phyloP scores from a whole-genome alignment of 1,140 invertebrate genomes.

The Colletes gigas region DNA sequence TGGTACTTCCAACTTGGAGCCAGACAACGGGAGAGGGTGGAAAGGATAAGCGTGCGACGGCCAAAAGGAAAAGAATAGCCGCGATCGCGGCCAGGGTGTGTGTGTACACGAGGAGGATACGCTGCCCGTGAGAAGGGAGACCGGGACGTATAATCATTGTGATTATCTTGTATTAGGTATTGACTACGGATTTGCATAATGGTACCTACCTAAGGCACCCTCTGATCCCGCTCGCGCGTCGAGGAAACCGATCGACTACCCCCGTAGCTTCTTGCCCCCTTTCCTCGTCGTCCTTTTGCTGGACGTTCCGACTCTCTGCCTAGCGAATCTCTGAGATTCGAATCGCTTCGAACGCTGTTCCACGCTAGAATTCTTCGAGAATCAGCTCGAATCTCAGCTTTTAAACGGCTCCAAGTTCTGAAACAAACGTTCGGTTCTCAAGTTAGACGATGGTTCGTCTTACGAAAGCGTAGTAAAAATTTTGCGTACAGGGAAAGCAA shows the following conservation, averaged over 20 bases:
- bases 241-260: conserved; percentile 53
- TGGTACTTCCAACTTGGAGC: conserved; percentile 51
- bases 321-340: neutral
- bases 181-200: conserved; percentile 81
- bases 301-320: neutral
- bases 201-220: conserved; percentile 72
- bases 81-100: conserved; percentile 33
- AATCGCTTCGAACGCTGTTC: conserved; percentile 5
- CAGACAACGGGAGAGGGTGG: conserved; percentile 55
- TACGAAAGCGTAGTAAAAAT: too few relatives aligned
- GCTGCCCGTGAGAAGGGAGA: conserved; percentile 63
- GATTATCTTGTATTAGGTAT: conserved; percentile 81
- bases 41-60: conserved; percentile 51
- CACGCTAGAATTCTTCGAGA: neutral
- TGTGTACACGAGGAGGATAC: conserved; percentile 51
- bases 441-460: too few relatives aligned
- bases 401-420: too few relatives aligned
- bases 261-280: conserved; percentile 31
- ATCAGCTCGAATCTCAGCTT: neutral
- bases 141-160: conserved; percentile 78
- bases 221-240: conserved; percentile 50
- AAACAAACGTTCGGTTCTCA: too few relatives aligned
- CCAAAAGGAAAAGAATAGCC: conserved; percentile 24
- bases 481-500: too few relatives aligned
- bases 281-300: conserved; percentile 3